Evolutionary conservation across 2,888 invertebrate genomes (phyloP), one percentile per base, ranked within the genome.

Genomic region (Leptopilina drosophilae): DNA sequence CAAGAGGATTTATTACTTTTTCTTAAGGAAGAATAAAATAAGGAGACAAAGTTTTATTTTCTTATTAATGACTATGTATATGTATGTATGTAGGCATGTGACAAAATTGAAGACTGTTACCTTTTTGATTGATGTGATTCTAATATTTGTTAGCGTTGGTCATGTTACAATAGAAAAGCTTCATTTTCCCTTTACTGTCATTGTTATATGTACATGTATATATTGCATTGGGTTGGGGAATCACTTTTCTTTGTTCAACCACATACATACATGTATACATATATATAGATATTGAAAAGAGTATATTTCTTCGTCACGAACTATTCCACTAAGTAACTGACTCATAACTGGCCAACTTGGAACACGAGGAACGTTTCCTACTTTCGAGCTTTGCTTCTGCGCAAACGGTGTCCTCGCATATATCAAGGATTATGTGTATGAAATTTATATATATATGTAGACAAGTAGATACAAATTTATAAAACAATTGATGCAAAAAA

Each of bases 241-340:
- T 73, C 73, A 73, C 73, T 73, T 69, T 53, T 56, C 73, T 73
- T 56, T 73, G 69, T 73, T 26, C 53, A 33, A 73, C 53, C 26
- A 73, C 69, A 56, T 73, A 12, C 11, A 33, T 33, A 33, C 33
- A 33, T 33, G 33, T 33, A 33, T 33, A 33, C 33, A 33, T 33
- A 33, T 33, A 33, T 33, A 33, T 49, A 49, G 11, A 49, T 49
- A 33, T 49, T 53, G n/a, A n/a, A 73, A 77, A 75, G 59, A 78
- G 76, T 49, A 46, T 46, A 49, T 79, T 66, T 73, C 80, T 64
- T 82, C 62, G 76, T 77, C 79, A 78, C 81, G 81, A 84, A 83
- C 84, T 85, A 82, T 84, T 82, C 84, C 83, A 84, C 83, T 80
- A 83, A 82, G 84, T 84, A 86, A 86, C 85, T 84, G 84, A 84